Evolutionary conservation across 1,140 invertebrate species (phyloP), one percentile per base, ranked within the genome.

Genomic region (Scaptomyza hsui): DNA sequence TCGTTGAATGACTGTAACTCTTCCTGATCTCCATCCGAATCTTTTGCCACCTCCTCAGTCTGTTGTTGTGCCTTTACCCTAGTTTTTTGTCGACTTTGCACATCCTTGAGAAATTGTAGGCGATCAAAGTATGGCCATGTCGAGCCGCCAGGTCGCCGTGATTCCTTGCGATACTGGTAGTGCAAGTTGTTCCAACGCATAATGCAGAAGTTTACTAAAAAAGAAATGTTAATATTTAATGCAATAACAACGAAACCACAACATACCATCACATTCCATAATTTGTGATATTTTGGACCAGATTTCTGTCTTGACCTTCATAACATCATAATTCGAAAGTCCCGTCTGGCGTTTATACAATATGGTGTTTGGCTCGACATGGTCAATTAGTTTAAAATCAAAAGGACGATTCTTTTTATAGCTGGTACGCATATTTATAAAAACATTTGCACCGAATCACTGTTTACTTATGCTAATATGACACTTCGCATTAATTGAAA

Each of bases 101-200:
- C 32, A 2, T 72, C 59, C 0, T 74, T 57, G 5, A 90, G 44
- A 48, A 90, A 90, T 10, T 56, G 45, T 4, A 90, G 42, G 10
- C 89, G 75, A 15, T 90, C 67, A 5, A 90, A 52, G 29, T 90
- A 90, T 6, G 89, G 89, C 89, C 89, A 90, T 9, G 80, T 83
- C 2, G 89, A 89, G 0, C 83, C 81, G 1, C 59, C 72, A 3
- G 69, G 48, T 62, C 86, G 48, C 0, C 85, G 78, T 0, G 78
- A 69, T 52, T 90, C 89, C 4, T 86, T 86, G 0, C 79, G 67
- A 49, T 78, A 90, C 19, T 89, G 89, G 4, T 89, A 82, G 39
- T 85, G 71, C 10, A 90, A 42, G 59, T 90, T 90, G n/a, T 86
- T 90, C 89, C 89, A 90, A 16, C 89, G 89, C 79, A 79, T 90